A percentile compares a stretch with the other conserved stretches of the same genome.
Evolutionary conservation across 2,888 invertebrate genomes (phyloP).

Genomic region (Zaprionus lineosus): DNA sequence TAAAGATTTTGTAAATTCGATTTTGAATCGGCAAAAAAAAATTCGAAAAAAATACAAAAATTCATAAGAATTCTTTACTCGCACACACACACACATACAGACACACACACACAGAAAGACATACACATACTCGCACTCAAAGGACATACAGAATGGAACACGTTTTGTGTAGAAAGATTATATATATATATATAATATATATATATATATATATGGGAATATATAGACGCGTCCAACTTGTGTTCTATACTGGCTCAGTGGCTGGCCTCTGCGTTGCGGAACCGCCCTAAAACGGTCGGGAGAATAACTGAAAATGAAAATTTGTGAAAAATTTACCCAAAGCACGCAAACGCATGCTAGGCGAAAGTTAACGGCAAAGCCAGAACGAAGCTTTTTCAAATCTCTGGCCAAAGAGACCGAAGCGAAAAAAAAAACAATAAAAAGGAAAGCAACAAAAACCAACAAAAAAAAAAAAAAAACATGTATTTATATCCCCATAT

Average conservation of each 20-base stretch:
- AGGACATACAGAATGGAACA: too few species aligned
- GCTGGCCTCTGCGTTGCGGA: conserved; percentile 82
- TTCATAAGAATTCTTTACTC: conserved; percentile 36
- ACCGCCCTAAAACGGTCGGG: conserved; percentile 83
- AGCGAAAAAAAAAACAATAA: too few species aligned
- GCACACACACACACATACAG: conserved; percentile 20
- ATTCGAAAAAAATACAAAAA: background rate
- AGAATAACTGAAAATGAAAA: conserved; percentile 83
- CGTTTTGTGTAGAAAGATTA: conserved; percentile 35
- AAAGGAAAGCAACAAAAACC: background rate
- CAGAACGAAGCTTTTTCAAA: conserved; percentile 54
- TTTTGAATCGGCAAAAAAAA: conserved; percentile 49
- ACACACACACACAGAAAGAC: conserved; percentile 2
- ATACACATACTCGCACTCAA: background rate
- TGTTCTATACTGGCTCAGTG: conserved; percentile 43
- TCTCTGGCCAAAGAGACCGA: conserved; percentile 34
- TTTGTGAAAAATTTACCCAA: conserved; percentile 81
- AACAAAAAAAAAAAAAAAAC: background rate
- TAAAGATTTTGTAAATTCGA: conserved; percentile 49
- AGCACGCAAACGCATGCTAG: conserved; percentile 66
- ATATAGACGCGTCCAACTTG: conserved; percentile 50
- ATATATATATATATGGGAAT: too few species aligned
- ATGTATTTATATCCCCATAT: too few species aligned
- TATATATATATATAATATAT: too few species aligned
- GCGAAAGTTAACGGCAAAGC: conserved; percentile 64